These are phyloP conservation scores for Cantharis flavilabris DNA, from an alignment of 2,888 invertebrate genomes.

Conservation along the genomic window DNA sequence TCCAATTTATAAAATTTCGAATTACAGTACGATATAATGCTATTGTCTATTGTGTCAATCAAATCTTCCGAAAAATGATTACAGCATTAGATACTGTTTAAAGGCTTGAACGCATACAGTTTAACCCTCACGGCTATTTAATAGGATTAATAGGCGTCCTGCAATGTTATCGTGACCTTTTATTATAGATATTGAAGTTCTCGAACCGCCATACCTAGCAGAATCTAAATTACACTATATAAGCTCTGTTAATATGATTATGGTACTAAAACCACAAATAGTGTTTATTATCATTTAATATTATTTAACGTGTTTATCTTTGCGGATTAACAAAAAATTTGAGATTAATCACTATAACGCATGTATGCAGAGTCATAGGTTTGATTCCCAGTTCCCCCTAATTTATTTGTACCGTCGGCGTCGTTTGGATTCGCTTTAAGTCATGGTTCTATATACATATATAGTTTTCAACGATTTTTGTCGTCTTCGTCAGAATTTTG, in stretches of 20 bases:
- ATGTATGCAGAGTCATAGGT: too few relatives aligned
- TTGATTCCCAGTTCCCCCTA: too few relatives aligned
- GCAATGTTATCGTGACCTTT: constrained; percentile 11
- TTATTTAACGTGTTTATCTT: neutral
- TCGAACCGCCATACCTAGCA: neutral
- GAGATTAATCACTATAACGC: neutral
- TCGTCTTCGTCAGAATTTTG: too few relatives aligned
- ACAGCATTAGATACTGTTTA: neutral
- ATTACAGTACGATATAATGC: neutral
- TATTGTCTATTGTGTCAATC: neutral
- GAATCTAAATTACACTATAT: neutral
- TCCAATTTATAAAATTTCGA: neutral
- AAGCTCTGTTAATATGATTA: neutral
- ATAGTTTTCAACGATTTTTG: too few relatives aligned
- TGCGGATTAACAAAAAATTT: neutral
- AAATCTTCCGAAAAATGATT: neutral
- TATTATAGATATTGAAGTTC: neutral
- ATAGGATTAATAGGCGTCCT: constrained; percentile 16
- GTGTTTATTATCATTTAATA: neutral
- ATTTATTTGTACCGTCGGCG: too few relatives aligned
- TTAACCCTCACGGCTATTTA: constrained; percentile 11
- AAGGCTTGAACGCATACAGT: neutral
- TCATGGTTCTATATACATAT: too few relatives aligned
- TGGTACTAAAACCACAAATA: neutral
- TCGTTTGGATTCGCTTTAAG: too few relatives aligned